Base-by-base conservation (phyloP, 2,113 vertebrate genomes). In the Abramis brama region DNA sequence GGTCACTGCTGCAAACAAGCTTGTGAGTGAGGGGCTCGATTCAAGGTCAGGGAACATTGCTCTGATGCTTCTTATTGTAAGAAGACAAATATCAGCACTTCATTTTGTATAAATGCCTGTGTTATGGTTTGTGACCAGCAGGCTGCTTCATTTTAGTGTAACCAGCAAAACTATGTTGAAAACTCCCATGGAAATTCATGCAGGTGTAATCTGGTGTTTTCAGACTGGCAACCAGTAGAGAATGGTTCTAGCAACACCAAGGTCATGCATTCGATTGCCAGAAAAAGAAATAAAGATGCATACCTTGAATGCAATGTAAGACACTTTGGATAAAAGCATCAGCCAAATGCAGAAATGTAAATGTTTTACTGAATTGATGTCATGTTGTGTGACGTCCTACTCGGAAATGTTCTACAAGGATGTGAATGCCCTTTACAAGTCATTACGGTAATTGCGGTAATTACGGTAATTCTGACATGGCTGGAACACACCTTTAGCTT, bases 1-100 rank as follows among this genome's bases (percentile, higher is more conserved):
- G 79, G 52, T 45, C 66, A 84, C 64, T 85, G 70, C 55, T 79
- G 80, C 64, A 43, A 74, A 84, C 45, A 81, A 50, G 47, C 83
- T 87, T 84, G 7, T 84, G 55, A 55, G 30, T 62, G 55, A 55
- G 47, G 55, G 57, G 25, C 83, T 85, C 60, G 12, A 33, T 57
- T 50, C 66, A 62, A 84, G 60, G 43, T 73, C 30, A 60, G 27
- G 47, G 21, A 71, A 66, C 6, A 30, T 45, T 64, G 83, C 39
- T 25, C 13, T 62, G 57, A 64, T 60, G 55, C 50, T 25, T 15
- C 11, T 57, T 83, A n/a, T 59, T 57, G 5, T 39, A 9, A 47
- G 17, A 10, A 79, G 73, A 79, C 4, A 71, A 5, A n/a, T n/a
- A 23, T 71, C 43, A 43, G 9, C 10, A 12, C 21, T 43, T 73